Conservation (phyloP, 2,797 vertebrate genomes). For the Delichon dasypus region DNA sequence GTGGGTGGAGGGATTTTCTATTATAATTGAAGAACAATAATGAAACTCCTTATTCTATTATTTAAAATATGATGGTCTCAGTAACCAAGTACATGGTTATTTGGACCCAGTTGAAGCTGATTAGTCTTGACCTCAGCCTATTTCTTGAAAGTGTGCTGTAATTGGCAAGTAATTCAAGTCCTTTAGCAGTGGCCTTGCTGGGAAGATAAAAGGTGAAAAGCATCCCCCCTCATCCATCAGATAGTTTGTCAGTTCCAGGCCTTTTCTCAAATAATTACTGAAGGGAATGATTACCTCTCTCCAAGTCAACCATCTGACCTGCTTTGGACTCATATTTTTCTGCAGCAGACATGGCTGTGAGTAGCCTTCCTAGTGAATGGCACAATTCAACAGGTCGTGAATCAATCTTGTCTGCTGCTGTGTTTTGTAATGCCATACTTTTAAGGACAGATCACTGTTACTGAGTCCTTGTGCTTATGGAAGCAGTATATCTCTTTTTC, state of each 20-base stretch:
- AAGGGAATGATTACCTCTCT: background rate
- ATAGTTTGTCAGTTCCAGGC: background rate
- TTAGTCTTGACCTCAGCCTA: background rate
- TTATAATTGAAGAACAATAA: background rate
- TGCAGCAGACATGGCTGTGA: background rate
- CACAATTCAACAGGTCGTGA: background rate
- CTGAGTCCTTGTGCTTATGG: background rate
- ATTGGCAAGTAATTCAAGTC: background rate
- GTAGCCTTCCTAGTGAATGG: background rate
- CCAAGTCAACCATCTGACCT: background rate
- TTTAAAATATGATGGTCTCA: background rate
- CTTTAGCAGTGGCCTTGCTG: background rate
- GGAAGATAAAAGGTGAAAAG: background rate
- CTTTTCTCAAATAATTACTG: background rate
- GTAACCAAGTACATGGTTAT: background rate
- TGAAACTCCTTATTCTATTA: background rate
- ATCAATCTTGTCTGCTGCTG: background rate
- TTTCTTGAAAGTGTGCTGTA: constrained; percentile 2
- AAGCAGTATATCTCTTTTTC: background rate
- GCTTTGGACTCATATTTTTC: background rate
- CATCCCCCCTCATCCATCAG: background rate
- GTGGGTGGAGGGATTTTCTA: background rate
- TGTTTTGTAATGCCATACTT: background rate
- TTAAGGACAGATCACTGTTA: background rate
- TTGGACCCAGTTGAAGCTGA: background rate